Evolutionary conservation across 2,888 invertebrate species (phyloP), one percentile per base, ranked within the genome.

Genomic region (Stenurella melanura): DNA sequence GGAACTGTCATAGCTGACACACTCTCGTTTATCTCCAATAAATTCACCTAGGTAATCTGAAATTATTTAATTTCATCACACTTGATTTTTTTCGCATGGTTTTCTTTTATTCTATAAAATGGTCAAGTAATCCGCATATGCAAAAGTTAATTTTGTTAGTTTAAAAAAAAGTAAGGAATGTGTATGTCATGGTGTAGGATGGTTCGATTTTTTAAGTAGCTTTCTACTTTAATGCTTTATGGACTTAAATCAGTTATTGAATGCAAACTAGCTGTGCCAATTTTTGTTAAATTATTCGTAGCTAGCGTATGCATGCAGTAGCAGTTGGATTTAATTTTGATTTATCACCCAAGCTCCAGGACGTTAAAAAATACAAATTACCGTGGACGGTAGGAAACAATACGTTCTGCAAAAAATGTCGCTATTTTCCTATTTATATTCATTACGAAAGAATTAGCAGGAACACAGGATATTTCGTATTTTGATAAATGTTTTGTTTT

Each of bases 371-470:
- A 57, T 64, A 56, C 38, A 38, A 63, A 69, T 74, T 64, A 63
- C 30, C 70, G 15, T 54, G 66, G 21, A 12, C 64, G 17, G 21
- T 56, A 57, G 15, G 63, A 18, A 57, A 60, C 68, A 74, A 74
- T 61, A 54, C 68, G 18, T 54, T 30, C 60, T 18, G 50, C 34
- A 60, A 71, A 72, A 75, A 75, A 30, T 72, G 72, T 72, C 72
- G 61, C 72, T 64, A 60, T 75, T 75, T 60, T 66, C 58, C 72
- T 72, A 75, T 75, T 75, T 72, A 71, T 75, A 72, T 75, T 75
- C 75, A 75, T 75, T 75, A 75, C 57, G 71, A 30, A 72, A 67
- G 70, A 54, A 64, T 75, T 66, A 63, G 68, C 56, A 38, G 70
- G 30, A 30, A 66, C 42, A 19, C 60, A 58, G 60, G 64, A 61